phyloP scores from a whole-genome alignment of 2,797 vertebrate species.

The Prunella strophiata region DNA sequence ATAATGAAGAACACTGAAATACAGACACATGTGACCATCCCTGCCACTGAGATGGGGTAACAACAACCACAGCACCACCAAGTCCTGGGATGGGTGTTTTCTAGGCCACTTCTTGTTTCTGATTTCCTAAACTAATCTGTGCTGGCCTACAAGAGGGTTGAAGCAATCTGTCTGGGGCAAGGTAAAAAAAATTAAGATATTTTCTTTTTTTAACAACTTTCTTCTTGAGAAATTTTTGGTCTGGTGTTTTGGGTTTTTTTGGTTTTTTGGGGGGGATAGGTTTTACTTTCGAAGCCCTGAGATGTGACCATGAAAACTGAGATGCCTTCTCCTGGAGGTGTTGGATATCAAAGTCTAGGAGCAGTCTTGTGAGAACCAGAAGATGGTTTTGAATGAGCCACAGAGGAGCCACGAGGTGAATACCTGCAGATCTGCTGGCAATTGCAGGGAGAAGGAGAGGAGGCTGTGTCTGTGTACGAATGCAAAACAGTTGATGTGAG shows the following conservation, averaged over 20 bases:
- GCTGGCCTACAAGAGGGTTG: not conserved
- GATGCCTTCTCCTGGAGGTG: not conserved
- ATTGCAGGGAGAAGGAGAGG: not conserved
- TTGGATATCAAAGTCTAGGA: not conserved
- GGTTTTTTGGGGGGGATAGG: not conserved
- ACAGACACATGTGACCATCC: not conserved
- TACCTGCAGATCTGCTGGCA: not conserved
- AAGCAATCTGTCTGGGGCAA: not conserved
- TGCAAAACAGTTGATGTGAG: slow-evolving; percentile 27
- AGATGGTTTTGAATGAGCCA: not conserved
- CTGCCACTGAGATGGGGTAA: not conserved
- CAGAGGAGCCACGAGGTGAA: not conserved
- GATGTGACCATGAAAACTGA: not conserved
- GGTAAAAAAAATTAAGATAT: not conserved
- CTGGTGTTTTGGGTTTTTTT: too few relatives aligned
- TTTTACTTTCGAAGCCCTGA: not conserved
- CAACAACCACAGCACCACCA: not conserved
- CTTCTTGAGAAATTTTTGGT: not conserved
- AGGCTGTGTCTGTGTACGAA: not conserved
- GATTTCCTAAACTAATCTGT: not conserved
- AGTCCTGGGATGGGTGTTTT: not conserved
- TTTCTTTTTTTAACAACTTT: not conserved
- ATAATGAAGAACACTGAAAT: not conserved
- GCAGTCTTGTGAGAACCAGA: not conserved
- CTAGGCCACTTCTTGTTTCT: not conserved